These are phyloP conservation scores for Istiophorus platypterus DNA, from an alignment of 2,113 vertebrate genomes.

Conservation along the genomic window DNA sequence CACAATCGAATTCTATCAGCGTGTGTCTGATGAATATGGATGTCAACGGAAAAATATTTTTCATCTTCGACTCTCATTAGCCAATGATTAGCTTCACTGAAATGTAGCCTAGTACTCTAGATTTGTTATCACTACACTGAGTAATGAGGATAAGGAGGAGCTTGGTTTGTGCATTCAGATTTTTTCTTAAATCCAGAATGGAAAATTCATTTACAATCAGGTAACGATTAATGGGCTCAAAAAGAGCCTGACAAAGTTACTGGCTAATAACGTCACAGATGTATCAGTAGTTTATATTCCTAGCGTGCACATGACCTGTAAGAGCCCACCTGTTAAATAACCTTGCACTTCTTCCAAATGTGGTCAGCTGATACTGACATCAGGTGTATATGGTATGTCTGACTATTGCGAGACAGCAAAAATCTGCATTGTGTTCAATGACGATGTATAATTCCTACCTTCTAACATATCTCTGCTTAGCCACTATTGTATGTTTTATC, in stretches of 20 bases:
- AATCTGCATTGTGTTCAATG: neutral
- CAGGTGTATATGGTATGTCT: too few species aligned
- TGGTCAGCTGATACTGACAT: neutral
- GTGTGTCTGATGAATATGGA: constrained; percentile 4
- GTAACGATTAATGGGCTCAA: too few species aligned
- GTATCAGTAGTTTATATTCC: neutral
- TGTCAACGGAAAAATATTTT: neutral
- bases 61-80: neutral
- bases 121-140: neutral
- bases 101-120: neutral
- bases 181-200: too few species aligned
- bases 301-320: neutral
- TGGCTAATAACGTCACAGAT: too few species aligned
- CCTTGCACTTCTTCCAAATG: neutral
- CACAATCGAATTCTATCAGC: neutral
- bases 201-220: too few species aligned
- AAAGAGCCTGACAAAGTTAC: too few species aligned
- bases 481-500: neutral
- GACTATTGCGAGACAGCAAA: neutral
- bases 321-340: neutral
- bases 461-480: neutral
- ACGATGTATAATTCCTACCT: neutral
- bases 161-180: too few species aligned
- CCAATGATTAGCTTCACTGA: neutral
- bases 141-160: too few species aligned